Conservation (phyloP, 2,888 invertebrate genomes). For the Eulithis testata region DNA sequence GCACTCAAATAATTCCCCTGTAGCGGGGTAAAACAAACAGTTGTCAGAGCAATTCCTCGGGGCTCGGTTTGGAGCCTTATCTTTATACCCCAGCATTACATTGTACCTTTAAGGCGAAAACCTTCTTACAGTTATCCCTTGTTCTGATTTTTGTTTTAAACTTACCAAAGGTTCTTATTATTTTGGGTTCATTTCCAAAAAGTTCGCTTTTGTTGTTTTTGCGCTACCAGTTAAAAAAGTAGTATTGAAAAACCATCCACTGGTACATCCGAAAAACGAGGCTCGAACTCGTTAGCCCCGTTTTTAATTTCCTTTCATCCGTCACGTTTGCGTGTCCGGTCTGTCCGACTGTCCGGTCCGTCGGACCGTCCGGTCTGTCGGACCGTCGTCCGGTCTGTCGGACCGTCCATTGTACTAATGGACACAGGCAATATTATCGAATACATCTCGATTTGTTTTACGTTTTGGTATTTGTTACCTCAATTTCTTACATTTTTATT, state of each 20-base stretch:
- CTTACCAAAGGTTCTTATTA: too few relatives aligned
- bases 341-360: not conserved
- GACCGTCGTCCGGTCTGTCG: not conserved
- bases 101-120: slow-evolving; percentile 11
- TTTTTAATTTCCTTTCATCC: slow-evolving; percentile 25
- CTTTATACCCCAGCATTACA: slow-evolving; percentile 16
- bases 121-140: slow-evolving; percentile 3
- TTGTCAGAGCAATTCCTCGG: slow-evolving; percentile 24
- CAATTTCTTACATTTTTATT: too few relatives aligned
- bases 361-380: slow-evolving; percentile 3
- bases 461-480: not conserved
- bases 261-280: not conserved
- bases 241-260: not conserved
- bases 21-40: slow-evolving; percentile 22
- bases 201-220: too few relatives aligned
- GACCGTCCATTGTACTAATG: not conserved
- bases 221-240: too few relatives aligned
- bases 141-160: too few relatives aligned
- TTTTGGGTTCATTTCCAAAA: too few relatives aligned
- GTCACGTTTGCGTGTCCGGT: slow-evolving; percentile 6
- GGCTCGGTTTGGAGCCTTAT: slow-evolving; percentile 25
- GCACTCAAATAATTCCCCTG: slow-evolving; percentile 5
- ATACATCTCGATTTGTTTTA: not conserved
- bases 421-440: not conserved
- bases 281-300: slow-evolving; percentile 14